Evolutionary conservation across 2,888 invertebrate species (phyloP).

Genomic region (Kryphioiulus occultus): DNA sequence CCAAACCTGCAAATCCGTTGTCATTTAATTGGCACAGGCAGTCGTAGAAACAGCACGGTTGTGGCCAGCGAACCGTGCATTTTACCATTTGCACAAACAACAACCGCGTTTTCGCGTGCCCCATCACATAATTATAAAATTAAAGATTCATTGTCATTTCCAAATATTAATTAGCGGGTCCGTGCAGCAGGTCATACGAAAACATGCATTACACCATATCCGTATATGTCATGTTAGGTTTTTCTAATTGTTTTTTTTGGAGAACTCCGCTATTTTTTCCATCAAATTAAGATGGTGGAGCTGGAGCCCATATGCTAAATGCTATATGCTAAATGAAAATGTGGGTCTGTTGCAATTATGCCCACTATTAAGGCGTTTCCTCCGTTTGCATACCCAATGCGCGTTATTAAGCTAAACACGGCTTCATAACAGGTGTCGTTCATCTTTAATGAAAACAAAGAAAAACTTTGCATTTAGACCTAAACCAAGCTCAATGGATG

Average conservation of each 20-base stretch:
- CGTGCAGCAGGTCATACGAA: neutral
- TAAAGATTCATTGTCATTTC: neutral
- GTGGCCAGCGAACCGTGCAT: neutral
- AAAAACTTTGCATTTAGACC: neutral
- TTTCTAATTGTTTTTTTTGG: neutral
- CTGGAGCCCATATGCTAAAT: neutral
- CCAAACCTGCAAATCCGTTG: neutral
- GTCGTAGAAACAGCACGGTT: neutral
- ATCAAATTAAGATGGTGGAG: neutral
- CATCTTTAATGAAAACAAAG: slow-evolving; percentile 8
- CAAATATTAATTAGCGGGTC: neutral
- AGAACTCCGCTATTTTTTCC: neutral
- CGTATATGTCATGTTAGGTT: neutral
- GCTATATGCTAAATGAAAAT: neutral
- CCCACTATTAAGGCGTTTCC: neutral
- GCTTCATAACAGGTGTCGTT: neutral
- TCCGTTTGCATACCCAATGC: neutral
- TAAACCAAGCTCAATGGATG: neutral
- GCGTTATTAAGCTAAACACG: neutral
- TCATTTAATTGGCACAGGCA: slow-evolving; percentile 33
- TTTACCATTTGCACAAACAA: neutral
- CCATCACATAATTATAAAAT: slow-evolving; percentile 35
- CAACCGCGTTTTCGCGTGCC: neutral
- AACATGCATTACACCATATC: neutral
- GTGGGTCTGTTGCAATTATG: neutral